These are phyloP conservation scores for Pachydiplax longipennis DNA, from an alignment of 2,888 invertebrate genomes.

Conservation along the genomic window DNA sequence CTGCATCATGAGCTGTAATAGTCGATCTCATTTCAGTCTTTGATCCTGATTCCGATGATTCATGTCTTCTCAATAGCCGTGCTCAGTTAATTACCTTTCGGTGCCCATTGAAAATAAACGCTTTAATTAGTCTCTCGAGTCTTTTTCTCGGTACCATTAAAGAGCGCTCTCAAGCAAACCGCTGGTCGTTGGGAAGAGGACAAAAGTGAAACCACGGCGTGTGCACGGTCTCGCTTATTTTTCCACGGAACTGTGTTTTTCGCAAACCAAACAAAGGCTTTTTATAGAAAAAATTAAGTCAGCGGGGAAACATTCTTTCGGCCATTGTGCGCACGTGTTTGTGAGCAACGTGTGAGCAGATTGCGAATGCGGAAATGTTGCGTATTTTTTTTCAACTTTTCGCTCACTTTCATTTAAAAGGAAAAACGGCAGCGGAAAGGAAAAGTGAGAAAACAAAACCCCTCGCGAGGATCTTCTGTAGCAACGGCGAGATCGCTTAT, in stretches of 20 bases:
- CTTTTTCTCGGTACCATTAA: too few relatives aligned
- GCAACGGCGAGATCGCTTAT: too few relatives aligned
- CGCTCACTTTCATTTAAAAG: neutral
- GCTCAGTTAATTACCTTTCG: too few relatives aligned
- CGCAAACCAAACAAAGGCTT: neutral
- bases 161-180: neutral
- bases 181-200: neutral
- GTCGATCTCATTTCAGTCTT: too few relatives aligned
- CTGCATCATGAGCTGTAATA: too few relatives aligned
- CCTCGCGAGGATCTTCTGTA: neutral
- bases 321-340: neutral
- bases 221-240: neutral
- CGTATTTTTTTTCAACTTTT: neutral
- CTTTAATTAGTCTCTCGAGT: too few relatives aligned
- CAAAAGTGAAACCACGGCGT: neutral
- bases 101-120: too few relatives aligned
- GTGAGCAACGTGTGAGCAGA: constrained; percentile 9
- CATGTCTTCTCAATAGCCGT: too few relatives aligned
- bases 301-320: neutral
- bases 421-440: neutral
- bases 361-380: constrained; percentile 23
- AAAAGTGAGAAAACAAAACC: neutral
- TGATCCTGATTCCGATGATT: too few relatives aligned
- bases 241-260: neutral
- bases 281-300: neutral